Conservation (phyloP, 2,113 vertebrate species). For the Agapornis roseicollis region DNA sequence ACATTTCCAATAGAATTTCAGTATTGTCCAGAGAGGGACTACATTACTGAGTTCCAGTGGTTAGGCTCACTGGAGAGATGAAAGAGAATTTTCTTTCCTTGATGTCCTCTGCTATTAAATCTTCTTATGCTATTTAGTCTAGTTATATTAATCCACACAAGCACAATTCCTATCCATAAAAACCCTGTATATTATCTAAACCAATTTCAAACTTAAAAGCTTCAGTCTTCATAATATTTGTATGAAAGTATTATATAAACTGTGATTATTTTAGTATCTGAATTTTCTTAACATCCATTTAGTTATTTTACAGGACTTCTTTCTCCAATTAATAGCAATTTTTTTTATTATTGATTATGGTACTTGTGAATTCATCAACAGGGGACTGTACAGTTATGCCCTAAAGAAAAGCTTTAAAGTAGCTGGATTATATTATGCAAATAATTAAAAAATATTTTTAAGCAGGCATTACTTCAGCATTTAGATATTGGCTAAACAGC, state of each 20-base stretch:
- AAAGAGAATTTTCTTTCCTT: background rate
- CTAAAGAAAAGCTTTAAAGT: slow-evolving; percentile 63
- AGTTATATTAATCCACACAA: background rate
- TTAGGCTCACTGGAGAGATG: background rate
- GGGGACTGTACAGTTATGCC: slow-evolving; percentile 21
- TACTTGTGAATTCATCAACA: slow-evolving; percentile 47
- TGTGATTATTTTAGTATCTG: slow-evolving; percentile 21
- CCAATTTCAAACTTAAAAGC: slow-evolving; percentile 4
- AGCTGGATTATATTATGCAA: slow-evolving; percentile 75
- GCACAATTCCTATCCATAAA: background rate
- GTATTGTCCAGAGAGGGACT: background rate
- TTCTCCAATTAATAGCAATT: slow-evolving; percentile 26
- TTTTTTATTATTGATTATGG: slow-evolving; percentile 37
- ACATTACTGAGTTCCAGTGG: background rate
- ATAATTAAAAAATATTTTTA: slow-evolving; percentile 80
- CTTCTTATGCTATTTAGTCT: background rate
- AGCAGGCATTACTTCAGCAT: slow-evolving; percentile 80
- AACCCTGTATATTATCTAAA: background rate
- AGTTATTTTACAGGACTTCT: slow-evolving; percentile 12
- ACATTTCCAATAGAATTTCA: background rate
- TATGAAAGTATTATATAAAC: background rate
- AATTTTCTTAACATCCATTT: slow-evolving; percentile 33
- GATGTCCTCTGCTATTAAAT: background rate
- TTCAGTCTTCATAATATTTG: background rate
- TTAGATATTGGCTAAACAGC: slow-evolving; percentile 79